phyloP scores from a whole-genome alignment of 2,113 vertebrate species.

The Dolichotis patagonum region DNA sequence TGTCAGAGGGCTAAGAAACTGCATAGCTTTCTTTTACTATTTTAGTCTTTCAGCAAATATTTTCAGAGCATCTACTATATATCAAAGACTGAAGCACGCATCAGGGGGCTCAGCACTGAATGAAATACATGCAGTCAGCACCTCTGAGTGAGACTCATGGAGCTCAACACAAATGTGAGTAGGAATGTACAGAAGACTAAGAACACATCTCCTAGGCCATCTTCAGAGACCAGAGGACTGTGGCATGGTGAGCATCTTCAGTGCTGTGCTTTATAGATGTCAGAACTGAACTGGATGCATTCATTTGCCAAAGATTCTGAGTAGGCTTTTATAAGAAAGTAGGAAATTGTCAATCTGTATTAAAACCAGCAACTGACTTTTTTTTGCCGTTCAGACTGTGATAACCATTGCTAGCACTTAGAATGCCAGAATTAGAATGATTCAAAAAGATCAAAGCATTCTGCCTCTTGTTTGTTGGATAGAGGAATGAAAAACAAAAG shows the following conservation, averaged over 20 bases:
- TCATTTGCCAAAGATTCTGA: not conserved
- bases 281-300: not conserved
- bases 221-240: not conserved
- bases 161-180: not conserved
- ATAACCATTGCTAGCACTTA: not conserved
- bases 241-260: not conserved
- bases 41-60: slow-evolving; percentile 26
- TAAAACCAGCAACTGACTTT: slow-evolving; percentile 18
- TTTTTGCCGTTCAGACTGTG: not conserved
- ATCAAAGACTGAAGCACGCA: not conserved
- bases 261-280: not conserved
- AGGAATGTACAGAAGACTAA: not conserved
- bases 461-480: not conserved
- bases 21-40: not conserved
- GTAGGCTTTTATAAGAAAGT: slow-evolving; percentile 16
- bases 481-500: slow-evolving; percentile 3
- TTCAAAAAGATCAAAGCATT: not conserved
- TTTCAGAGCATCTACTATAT: not conserved
- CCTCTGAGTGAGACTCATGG: not conserved
- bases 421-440: not conserved
- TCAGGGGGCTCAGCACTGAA: not conserved
- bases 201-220: not conserved
- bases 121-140: not conserved
- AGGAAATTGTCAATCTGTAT: not conserved
- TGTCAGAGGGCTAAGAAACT: not conserved